Evolutionary conservation across 2,888 invertebrate species (phyloP).

Genomic region (Sinotaia quadrata): DNA sequence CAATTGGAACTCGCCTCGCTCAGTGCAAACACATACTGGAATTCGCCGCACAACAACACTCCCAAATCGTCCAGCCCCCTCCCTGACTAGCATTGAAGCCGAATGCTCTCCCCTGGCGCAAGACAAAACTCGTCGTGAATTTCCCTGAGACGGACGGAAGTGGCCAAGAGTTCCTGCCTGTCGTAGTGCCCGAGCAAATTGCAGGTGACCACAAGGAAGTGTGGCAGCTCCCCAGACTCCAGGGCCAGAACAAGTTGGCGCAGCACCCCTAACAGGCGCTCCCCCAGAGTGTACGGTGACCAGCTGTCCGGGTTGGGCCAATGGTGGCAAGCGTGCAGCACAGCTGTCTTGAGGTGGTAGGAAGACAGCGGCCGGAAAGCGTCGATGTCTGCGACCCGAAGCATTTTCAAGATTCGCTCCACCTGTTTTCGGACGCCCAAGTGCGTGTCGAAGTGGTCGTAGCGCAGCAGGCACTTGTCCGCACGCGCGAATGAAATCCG

Average conservation of each 20-base stretch:
- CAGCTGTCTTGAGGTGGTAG: constrained; percentile 34
- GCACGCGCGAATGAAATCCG: constrained; percentile 33
- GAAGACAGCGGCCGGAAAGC: constrained; percentile 31
- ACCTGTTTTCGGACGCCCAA: constrained; percentile 25
- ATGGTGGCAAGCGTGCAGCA: constrained; percentile 32
- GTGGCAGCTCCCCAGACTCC: constrained; percentile 30
- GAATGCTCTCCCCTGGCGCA: constrained; percentile 30
- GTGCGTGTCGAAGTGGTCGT: not conserved
- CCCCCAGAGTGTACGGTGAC: constrained; percentile 25
- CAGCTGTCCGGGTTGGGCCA: constrained; percentile 26
- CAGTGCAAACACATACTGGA: too few species aligned
- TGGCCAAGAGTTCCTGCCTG: constrained; percentile 22
- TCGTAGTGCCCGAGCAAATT: constrained; percentile 32
- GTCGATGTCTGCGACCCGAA: constrained; percentile 35
- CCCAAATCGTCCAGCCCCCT: too few species aligned
- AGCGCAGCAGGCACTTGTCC: constrained; percentile 32
- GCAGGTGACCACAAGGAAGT: constrained; percentile 35
- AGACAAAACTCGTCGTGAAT: constrained; percentile 34
- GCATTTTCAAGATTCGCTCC: constrained; percentile 33
- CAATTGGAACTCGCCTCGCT: too few species aligned
- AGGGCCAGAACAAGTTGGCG: constrained; percentile 30
- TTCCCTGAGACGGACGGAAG: constrained; percentile 26
- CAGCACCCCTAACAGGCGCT: constrained; percentile 33
- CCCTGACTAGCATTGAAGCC: constrained; percentile 35
- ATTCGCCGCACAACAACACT: too few species aligned